These are phyloP conservation scores for Premnoplex brunnescens DNA, from an alignment of 2,797 vertebrate species.

Conservation along the genomic window DNA sequence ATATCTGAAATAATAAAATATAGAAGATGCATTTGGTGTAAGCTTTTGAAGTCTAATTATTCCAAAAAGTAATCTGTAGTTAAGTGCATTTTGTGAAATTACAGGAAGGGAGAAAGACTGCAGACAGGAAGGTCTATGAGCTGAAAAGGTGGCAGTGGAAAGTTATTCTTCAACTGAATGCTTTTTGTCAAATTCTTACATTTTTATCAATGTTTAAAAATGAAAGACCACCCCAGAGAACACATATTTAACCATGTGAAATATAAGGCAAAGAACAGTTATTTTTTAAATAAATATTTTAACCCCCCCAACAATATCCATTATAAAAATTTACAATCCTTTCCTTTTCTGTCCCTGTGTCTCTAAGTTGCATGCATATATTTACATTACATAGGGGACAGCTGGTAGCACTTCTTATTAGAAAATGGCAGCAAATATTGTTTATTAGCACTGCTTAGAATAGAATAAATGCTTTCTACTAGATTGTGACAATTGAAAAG, in stretches of 20 bases:
- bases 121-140: neutral
- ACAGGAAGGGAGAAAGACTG: neutral
- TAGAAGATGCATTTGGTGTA: neutral
- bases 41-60: neutral
- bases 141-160: neutral
- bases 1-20: neutral
- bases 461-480: neutral
- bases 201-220: neutral
- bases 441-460: neutral
- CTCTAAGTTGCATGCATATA: neutral
- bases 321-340: neutral
- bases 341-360: neutral
- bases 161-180: neutral
- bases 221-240: neutral
- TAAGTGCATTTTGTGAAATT: neutral
- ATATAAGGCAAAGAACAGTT: neutral
- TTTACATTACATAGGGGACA: neutral
- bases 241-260: neutral
- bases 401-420: neutral
- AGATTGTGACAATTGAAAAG: neutral
- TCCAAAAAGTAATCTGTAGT: neutral
- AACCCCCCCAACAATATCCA: fast-evolving
- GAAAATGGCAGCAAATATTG: neutral
- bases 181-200: neutral
- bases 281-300: neutral